Percentiles rank a stretch among this genome's conserved stretches.
These are phyloP conservation scores for Hafferia zeledoni DNA, from an alignment of 2,797 vertebrate genomes.

Conservation along the genomic window DNA sequence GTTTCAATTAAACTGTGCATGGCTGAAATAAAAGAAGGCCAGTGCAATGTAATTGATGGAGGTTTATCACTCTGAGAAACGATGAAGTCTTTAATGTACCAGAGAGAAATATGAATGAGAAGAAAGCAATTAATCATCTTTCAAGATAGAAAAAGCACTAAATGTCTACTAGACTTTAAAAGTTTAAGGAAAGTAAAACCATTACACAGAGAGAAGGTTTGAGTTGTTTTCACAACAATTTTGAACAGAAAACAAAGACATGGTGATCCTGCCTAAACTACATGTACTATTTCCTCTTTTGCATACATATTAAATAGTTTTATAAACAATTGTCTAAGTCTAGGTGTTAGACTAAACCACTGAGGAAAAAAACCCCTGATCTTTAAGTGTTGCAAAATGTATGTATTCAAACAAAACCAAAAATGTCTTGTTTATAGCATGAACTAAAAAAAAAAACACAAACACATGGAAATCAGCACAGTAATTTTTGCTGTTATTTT, in stretches of 20 bases:
- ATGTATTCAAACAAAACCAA: not conserved
- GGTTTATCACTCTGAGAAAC: not conserved
- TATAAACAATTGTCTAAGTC: not conserved
- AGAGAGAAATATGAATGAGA: not conserved
- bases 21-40: not conserved
- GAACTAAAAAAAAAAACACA: not conserved
- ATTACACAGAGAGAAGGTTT: not conserved
- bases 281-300: not conserved
- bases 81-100: not conserved
- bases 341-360: not conserved
- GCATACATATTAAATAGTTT: not conserved
- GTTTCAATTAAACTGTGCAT: not conserved
- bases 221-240: not conserved
- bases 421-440: fast-evolving
- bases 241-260: not conserved
- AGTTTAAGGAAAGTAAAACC: not conserved
- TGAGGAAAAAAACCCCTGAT: not conserved
- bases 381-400: not conserved
- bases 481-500: not conserved
- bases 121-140: not conserved
- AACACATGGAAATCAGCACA: not conserved
- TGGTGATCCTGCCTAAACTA: not conserved
- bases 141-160: not conserved
- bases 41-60: not conserved
- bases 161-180: not conserved